Conservation (phyloP, 2,888 invertebrate species). For the Homarus gammarus region DNA sequence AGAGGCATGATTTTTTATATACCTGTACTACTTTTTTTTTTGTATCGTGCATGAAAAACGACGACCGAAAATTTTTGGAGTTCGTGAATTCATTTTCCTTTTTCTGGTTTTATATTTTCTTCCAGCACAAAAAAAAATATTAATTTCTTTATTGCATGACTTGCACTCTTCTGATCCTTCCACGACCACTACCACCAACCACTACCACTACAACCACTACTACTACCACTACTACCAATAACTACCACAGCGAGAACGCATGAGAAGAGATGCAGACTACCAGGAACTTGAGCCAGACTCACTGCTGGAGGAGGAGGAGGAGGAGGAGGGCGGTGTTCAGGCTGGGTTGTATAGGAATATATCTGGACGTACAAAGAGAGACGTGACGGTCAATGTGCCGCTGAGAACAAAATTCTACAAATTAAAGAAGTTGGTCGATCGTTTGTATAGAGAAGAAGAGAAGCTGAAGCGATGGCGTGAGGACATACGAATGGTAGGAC, state of each 20-base stretch:
- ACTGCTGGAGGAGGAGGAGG: not conserved
- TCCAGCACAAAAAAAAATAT: too few relatives aligned
- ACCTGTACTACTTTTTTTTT: too few relatives aligned
- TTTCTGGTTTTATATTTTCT: too few relatives aligned
- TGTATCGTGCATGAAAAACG: too few relatives aligned
- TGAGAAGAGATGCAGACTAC: slow-evolving; percentile 28
- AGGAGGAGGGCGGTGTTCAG: not conserved
- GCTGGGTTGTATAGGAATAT: not conserved
- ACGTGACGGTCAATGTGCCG: slow-evolving; percentile 33
- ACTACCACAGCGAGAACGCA: slow-evolving; percentile 34
- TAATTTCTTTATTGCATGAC: slow-evolving; percentile 13
- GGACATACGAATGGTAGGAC: slow-evolving; percentile 58
- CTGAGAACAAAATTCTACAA: slow-evolving; percentile 46
- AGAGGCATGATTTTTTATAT: too few relatives aligned
- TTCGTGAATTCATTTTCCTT: too few relatives aligned
- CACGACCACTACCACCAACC: slow-evolving; percentile 21
- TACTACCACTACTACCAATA: not conserved
- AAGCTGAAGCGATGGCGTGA: slow-evolving; percentile 48
- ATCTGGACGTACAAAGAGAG: slow-evolving; percentile 32
- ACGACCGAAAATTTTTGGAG: too few relatives aligned
- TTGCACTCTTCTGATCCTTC: slow-evolving; percentile 26
- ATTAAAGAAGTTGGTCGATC: not conserved
- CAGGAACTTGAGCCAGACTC: not conserved
- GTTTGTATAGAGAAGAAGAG: slow-evolving; percentile 48
- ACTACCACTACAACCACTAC: not conserved